Evolutionary conservation across 2,113 vertebrate genomes (phyloP).

Genomic region (Crotalus tigris): DNA sequence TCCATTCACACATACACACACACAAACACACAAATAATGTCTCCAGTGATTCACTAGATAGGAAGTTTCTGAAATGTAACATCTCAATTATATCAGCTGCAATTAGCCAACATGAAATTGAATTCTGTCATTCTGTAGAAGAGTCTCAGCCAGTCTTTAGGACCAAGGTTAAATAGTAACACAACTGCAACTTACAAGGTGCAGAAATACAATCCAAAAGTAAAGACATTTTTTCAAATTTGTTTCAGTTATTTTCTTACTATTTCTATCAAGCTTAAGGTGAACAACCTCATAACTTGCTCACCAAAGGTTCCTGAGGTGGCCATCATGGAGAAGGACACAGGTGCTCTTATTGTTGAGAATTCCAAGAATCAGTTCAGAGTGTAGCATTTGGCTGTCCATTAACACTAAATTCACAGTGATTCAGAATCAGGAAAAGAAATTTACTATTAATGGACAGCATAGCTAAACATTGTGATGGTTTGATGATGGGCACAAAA

Average conservation of each 20-base stretch:
- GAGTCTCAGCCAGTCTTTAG: conserved; percentile 59
- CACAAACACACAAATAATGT: conserved; percentile 42
- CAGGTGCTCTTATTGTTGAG: neutral
- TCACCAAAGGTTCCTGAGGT: neutral
- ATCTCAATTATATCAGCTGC: conserved; percentile 53
- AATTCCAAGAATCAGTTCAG: neutral
- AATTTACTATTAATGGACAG: neutral
- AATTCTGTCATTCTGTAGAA: conserved; percentile 59
- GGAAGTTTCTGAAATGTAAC: conserved; percentile 53
- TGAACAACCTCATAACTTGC: conserved; percentile 45
- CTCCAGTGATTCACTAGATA: conserved; percentile 46
- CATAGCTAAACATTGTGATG: neutral
- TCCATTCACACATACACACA: conserved; percentile 16
- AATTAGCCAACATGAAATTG: conserved; percentile 64
- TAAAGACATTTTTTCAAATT: conserved; percentile 56
- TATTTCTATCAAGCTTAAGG: conserved; percentile 59
- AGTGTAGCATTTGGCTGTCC: neutral
- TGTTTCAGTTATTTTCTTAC: conserved; percentile 54
- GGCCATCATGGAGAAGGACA: neutral
- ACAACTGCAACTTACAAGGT: conserved; percentile 63
- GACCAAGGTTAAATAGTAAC: conserved; percentile 58
- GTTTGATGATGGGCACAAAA: neutral
- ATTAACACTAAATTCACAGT: neutral
- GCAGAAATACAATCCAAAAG: conserved; percentile 45
- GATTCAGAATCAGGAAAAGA: neutral